Conservation (phyloP, 2,113 vertebrate genomes). For the Scatophagus argus region DNA sequence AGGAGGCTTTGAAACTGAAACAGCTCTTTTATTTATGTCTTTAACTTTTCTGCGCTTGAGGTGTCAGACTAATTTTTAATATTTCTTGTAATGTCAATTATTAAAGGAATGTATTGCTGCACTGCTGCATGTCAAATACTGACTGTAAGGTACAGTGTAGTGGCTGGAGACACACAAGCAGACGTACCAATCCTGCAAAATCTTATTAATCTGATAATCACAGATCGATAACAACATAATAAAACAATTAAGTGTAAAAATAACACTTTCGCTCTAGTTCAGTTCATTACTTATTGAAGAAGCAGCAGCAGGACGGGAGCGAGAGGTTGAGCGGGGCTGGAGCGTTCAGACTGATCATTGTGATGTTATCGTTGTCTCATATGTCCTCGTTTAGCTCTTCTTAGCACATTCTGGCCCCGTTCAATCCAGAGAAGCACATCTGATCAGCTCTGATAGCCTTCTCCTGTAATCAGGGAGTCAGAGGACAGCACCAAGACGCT, state of each 20-base stretch:
- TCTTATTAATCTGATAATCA: too few species aligned
- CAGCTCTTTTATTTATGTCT: neutral
- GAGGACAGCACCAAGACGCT: neutral
- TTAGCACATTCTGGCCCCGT: neutral
- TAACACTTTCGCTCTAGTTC: too few species aligned
- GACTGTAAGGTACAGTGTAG: neutral
- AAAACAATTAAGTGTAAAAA: too few species aligned
- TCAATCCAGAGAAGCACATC: neutral
- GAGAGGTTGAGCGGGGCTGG: neutral
- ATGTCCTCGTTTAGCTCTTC: neutral
- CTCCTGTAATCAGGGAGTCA: too few species aligned
- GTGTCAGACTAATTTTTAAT: neutral
- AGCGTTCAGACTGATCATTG: constrained; percentile 3
- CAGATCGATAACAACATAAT: too few species aligned
- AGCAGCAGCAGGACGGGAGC: neutral
- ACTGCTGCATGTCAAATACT: neutral
- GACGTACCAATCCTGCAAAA: too few species aligned
- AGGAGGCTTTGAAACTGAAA: neutral
- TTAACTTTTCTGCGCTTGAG: neutral
- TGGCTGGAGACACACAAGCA: neutral
- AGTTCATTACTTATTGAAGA: too few species aligned
- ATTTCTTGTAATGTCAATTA: neutral
- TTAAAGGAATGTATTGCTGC: neutral
- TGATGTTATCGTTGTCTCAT: neutral
- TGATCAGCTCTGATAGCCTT: neutral